phyloP scores from a whole-genome alignment of 2,888 invertebrate genomes.

The Callosobruchus maculatus region DNA sequence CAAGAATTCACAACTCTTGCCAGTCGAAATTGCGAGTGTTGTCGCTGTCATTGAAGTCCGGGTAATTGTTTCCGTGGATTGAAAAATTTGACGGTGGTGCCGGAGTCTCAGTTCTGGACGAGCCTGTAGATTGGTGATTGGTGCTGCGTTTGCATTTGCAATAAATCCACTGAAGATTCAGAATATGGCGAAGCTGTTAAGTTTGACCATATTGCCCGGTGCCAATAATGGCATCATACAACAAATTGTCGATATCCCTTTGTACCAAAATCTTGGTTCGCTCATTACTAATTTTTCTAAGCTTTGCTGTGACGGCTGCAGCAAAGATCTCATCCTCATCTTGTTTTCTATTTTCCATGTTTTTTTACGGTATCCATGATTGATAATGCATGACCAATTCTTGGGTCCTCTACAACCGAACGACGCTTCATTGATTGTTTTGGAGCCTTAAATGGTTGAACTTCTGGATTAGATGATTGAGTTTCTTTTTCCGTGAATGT shows the following conservation, averaged over 20 bases:
- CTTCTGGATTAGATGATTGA: background rate
- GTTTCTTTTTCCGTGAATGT: background rate
- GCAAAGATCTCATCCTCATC: background rate
- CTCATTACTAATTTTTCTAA: slow-evolving; percentile 1
- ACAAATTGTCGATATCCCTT: slow-evolving; percentile 1
- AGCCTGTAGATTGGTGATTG: background rate
- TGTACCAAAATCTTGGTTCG: slow-evolving; percentile 1
- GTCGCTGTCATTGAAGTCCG: too few relatives aligned
- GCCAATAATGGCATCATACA: slow-evolving; percentile 3
- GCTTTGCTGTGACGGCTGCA: slow-evolving; percentile 1
- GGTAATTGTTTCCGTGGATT: too few relatives aligned
- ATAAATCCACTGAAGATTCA: too few relatives aligned
- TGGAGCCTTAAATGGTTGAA: background rate
- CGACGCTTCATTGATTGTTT: background rate
- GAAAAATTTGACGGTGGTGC: too few relatives aligned
- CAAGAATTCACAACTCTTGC: background rate
- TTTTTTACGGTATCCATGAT: background rate
- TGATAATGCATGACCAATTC: background rate
- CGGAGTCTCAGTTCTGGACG: too few relatives aligned
- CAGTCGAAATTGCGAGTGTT: too few relatives aligned
- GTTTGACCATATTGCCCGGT: background rate
- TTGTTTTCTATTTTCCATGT: background rate
- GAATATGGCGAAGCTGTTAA: background rate
- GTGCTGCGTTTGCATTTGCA: background rate
- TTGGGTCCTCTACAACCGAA: background rate